Percentiles rank a stretch among this genome's conserved stretches.
Conservation (phyloP, 2,888 invertebrate genomes). For the Agrenia bidenticulata region DNA sequence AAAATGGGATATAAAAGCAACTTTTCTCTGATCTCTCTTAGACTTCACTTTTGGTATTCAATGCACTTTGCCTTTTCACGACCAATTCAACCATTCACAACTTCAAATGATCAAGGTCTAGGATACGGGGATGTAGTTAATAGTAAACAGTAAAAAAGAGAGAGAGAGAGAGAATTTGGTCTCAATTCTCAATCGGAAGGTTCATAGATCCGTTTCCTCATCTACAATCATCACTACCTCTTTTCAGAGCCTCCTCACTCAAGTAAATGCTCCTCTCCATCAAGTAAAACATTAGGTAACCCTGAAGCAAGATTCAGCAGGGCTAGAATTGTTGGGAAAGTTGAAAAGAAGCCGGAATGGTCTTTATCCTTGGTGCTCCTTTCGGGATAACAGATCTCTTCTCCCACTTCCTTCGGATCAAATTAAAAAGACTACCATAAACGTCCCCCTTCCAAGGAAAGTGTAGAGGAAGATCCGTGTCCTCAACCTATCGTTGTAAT, state of each 20-base stretch:
- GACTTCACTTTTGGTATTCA: slow-evolving; percentile 19
- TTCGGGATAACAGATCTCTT: background rate
- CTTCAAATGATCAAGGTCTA: no score
- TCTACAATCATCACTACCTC: no score
- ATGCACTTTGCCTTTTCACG: slow-evolving; percentile 18
- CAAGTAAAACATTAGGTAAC: background rate
- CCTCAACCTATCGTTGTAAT: background rate
- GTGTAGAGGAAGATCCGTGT: background rate
- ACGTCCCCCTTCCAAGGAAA: no score
- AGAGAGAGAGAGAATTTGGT: no score
- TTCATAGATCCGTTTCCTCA: no score
- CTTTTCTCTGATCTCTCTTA: slow-evolving; percentile 3
- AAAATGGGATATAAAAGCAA: slow-evolving; percentile 18
- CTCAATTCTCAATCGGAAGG: no score
- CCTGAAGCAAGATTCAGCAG: background rate
- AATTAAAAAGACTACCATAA: background rate
- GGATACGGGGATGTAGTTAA: no score
- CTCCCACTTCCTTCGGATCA: slow-evolving; percentile 12
- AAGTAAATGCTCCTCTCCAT: no score
- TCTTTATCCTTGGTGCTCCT: background rate
- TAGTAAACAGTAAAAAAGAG: no score
- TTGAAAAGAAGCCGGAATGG: background rate
- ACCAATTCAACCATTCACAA: slow-evolving; percentile 1
- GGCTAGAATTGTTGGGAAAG: background rate
- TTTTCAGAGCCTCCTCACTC: no score